Percentiles rank a stretch among this genome's conserved stretches.
These are phyloP conservation scores for Drosophila paracracens DNA, from an alignment of 2,888 invertebrate genomes.

Conservation along the genomic window DNA sequence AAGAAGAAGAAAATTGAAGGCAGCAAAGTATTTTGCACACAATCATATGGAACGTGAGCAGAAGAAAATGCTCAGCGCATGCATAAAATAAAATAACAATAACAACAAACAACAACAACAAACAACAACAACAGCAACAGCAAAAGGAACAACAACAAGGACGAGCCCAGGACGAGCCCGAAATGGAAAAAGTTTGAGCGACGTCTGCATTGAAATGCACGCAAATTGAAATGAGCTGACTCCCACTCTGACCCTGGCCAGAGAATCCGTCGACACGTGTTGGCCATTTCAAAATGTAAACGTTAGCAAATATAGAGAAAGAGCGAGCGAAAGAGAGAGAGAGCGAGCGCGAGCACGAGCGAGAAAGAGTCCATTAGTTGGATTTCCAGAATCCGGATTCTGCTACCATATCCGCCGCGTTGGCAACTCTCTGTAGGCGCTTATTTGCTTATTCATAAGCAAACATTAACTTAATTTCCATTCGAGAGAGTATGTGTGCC, in stretches of 20 bases:
- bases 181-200: constrained; percentile 75
- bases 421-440: constrained; percentile 65
- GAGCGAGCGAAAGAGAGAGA: neutral
- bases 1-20: constrained; percentile 16
- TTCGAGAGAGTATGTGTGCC: constrained; percentile 27
- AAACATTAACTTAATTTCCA: constrained; percentile 84
- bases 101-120: constrained; percentile 22
- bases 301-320: constrained; percentile 43
- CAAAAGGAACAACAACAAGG: constrained; percentile 15
- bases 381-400: constrained; percentile 32
- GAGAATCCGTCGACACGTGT: constrained; percentile 69
- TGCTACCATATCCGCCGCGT: constrained; percentile 33
- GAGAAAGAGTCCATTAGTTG: constrained; percentile 64
- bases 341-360: neutral
- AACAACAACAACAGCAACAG: neutral
- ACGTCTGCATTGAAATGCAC: constrained; percentile 75
- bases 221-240: constrained; percentile 72
- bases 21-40: constrained; percentile 75
- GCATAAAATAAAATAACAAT: constrained; percentile 56
- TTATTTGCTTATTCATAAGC: constrained; percentile 84
- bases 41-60: constrained; percentile 74
- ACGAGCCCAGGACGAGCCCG: constrained; percentile 27
- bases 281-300: constrained; percentile 80
- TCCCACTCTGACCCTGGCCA: constrained; percentile 8
- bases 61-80: constrained; percentile 46